Percentiles rank a stretch among this genome's conserved stretches.
Conservation (phyloP, 2,888 invertebrate species). For the Leucoma salicis region DNA sequence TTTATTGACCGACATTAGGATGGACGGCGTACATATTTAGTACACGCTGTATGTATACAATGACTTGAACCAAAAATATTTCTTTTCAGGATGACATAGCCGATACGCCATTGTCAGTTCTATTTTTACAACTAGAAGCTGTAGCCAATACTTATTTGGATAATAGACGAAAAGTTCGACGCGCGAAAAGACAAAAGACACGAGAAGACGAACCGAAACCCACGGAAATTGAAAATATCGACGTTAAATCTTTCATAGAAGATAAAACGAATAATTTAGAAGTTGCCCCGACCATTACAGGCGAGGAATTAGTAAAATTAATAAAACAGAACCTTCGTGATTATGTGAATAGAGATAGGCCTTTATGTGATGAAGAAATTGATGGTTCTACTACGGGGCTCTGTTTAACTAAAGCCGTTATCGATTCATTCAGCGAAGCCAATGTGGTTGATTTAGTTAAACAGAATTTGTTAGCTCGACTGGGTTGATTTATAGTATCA, state of each 20-base stretch:
- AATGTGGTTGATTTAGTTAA: conserved; percentile 81
- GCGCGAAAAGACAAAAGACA: conserved; percentile 64
- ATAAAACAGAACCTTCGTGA: conserved; percentile 58
- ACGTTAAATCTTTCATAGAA: conserved; percentile 53
- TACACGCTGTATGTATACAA: too few relatives aligned
- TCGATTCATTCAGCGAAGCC: conserved; percentile 85
- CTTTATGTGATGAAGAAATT: conserved; percentile 55
- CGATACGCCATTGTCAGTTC: conserved; percentile 69
- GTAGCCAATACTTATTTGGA: conserved; percentile 63
- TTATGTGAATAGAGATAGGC: conserved; percentile 43
- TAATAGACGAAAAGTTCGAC: conserved; percentile 57
- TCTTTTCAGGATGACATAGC: conserved; percentile 68
- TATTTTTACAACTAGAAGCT: conserved; percentile 70
- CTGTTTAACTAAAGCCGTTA: conserved; percentile 73
- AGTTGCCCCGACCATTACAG: conserved; percentile 42
- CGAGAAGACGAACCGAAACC: conserved; percentile 45
- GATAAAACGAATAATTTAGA: conserved; percentile 55
- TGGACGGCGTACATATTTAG: too few relatives aligned
- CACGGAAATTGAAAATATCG: conserved; percentile 39
- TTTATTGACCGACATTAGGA: too few relatives aligned
- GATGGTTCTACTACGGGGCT: conserved; percentile 58
- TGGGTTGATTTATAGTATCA: conserved; percentile 34
- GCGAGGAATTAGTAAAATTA: conserved; percentile 52
- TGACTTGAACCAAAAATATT: too few relatives aligned
- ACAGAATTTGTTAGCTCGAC: conserved; percentile 67